Evolutionary conservation across 1,140 invertebrate genomes (phyloP).

Genomic region (Ips nitidus): DNA sequence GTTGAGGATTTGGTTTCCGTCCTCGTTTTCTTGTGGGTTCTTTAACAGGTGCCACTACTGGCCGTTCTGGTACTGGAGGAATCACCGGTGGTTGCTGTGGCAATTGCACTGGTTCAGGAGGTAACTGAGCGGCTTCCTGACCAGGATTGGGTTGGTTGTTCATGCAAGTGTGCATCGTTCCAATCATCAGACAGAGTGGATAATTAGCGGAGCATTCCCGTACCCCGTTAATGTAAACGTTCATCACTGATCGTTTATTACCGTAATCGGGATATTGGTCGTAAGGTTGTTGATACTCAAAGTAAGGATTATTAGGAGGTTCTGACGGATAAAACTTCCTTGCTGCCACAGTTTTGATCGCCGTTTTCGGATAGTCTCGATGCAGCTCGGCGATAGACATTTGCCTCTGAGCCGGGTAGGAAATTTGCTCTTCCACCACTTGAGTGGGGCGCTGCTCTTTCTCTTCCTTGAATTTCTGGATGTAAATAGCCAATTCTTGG

Average conservation of each 20-base stretch:
- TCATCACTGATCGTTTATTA: constrained; percentile 3
- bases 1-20: no score
- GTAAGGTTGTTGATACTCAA: no score
- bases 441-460: background rate
- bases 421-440: background rate
- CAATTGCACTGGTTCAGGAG: no score
- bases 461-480: background rate
- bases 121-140: no score
- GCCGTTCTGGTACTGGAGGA: no score
- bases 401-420: background rate
- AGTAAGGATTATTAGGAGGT: no score
- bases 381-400: background rate
- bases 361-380: background rate
- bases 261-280: background rate
- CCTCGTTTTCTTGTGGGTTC: no score
- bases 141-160: background rate
- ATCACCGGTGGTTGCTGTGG: no score
- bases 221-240: constrained; percentile 1
- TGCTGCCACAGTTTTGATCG: background rate
- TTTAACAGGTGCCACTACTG: no score
- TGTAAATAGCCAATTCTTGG: background rate
- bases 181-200: constrained; percentile 4
- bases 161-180: constrained; percentile 4
- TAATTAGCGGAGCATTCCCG: constrained; percentile 2
- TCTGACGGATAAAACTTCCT: background rate